phyloP scores from a whole-genome alignment of 2,888 invertebrate genomes.

The Syrphus vitripennis region DNA sequence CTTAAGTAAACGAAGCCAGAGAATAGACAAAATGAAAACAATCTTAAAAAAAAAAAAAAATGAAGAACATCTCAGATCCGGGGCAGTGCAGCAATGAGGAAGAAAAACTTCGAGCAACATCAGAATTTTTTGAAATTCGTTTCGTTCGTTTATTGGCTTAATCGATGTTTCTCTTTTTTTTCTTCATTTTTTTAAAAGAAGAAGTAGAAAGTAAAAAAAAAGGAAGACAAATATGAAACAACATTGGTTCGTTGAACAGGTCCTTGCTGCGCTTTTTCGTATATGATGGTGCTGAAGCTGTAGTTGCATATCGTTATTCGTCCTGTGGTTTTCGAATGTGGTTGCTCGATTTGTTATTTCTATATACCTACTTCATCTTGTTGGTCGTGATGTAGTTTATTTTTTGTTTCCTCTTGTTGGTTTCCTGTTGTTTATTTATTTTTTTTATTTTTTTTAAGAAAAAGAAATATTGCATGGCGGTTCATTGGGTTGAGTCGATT shows the following conservation, averaged over 20 bases:
- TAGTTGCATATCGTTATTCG: neutral
- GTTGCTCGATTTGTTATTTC: conserved; percentile 13
- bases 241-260: conserved; percentile 7
- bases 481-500: conserved; percentile 50
- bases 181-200: no score
- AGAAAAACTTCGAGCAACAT: conserved; percentile 14
- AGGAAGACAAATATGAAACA: conserved; percentile 11
- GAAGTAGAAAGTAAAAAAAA: neutral
- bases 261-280: conserved; percentile 33
- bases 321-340: conserved; percentile 5
- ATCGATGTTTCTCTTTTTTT: conserved; percentile 47
- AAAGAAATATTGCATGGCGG: conserved; percentile 45
- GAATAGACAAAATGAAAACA: conserved; percentile 29
- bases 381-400: neutral
- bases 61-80: neutral
- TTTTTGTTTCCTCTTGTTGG: neutral
- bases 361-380: neutral
- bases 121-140: conserved; percentile 38
- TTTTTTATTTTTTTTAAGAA: conserved; percentile 21
- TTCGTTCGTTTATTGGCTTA: conserved; percentile 58
- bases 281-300: neutral
- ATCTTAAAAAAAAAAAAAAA: neutral
- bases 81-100: neutral
- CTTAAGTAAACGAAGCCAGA: conserved; percentile 22
- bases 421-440: conserved; percentile 34